These are phyloP conservation scores for Neofelis nebulosa DNA, from an alignment of 2,113 vertebrate species.

Conservation along the genomic window DNA sequence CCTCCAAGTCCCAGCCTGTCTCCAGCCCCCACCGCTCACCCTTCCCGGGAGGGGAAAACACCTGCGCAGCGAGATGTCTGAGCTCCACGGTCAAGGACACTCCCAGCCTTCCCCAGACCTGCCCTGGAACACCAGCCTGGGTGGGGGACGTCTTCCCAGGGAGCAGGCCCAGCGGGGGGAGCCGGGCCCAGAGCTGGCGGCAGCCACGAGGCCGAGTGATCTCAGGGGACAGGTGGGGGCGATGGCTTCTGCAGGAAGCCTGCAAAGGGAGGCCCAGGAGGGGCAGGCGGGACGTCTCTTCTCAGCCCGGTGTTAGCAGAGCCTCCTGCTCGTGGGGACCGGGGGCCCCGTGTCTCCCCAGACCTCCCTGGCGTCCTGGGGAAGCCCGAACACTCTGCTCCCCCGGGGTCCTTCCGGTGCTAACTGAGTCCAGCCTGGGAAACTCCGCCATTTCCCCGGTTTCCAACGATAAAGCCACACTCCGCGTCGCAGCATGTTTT, in stretches of 20 bases:
- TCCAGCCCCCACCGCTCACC: background rate
- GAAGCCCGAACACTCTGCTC: background rate
- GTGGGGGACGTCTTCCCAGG: fast-evolving
- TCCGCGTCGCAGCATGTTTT: fast-evolving
- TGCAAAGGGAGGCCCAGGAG: background rate
- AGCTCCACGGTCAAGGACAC: fast-evolving
- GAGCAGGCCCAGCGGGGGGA: fast-evolving
- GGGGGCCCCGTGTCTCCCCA: background rate
- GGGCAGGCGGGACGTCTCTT: background rate
- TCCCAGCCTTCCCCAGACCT: background rate
- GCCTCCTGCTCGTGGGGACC: background rate
- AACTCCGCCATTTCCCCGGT: too few relatives aligned
- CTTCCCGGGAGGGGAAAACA: background rate
- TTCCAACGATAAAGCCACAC: too few relatives aligned
- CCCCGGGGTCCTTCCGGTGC: fast-evolving
- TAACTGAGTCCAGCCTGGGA: fast-evolving
- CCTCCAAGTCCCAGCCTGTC: too few relatives aligned
- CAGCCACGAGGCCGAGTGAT: background rate
- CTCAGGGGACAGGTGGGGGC: fast-evolving
- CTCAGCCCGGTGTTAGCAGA: background rate
- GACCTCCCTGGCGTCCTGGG: background rate
- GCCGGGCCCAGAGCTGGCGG: too few relatives aligned
- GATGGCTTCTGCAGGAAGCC: too few relatives aligned
- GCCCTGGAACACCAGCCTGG: background rate
- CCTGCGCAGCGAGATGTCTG: background rate